These are phyloP conservation scores for Xiphophorus couchianus DNA, from an alignment of 2,113 vertebrate species.

Conservation along the genomic window DNA sequence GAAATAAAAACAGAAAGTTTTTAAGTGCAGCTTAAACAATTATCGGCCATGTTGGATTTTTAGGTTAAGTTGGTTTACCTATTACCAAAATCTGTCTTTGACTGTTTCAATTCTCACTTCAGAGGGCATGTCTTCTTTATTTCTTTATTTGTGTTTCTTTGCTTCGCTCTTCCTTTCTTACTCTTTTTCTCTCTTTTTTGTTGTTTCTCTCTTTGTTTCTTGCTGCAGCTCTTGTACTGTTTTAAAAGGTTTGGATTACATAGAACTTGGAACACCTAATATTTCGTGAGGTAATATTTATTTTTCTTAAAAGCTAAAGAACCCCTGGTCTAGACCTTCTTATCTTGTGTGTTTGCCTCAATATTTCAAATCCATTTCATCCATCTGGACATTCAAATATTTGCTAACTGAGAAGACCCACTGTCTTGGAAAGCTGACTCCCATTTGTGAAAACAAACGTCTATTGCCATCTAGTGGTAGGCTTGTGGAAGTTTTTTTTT, in stretches of 20 bases:
- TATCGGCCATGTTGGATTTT: not conserved
- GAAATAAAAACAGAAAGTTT: not conserved
- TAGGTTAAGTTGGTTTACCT: not conserved
- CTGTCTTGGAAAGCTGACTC: conserved; percentile 24
- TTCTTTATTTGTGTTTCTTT: not conserved
- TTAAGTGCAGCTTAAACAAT: not conserved
- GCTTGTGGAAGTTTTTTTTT: conserved; percentile 16
- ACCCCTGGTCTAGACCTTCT: not conserved
- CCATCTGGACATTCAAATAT: conserved; percentile 49
- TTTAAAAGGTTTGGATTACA: no score
- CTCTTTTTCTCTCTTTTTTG: not conserved
- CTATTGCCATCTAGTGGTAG: conserved; percentile 76
- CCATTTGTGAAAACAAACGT: conserved; percentile 55
- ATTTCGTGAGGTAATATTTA: no score
- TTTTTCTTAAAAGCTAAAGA: no score
- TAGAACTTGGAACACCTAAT: no score
- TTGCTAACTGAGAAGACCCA: conserved; percentile 32
- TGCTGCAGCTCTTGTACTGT: not conserved
- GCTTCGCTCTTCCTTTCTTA: not conserved
- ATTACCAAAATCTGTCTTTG: not conserved
- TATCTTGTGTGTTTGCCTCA: conserved; percentile 13
- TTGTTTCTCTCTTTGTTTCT: not conserved
- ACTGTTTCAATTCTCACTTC: not conserved
- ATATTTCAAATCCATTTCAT: conserved; percentile 36
- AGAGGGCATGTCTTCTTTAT: not conserved